Percentiles rank a stretch among this genome's conserved stretches.
Conservation (phyloP, 2,113 vertebrate species). For the Thamnaconus septentrionalis region DNA sequence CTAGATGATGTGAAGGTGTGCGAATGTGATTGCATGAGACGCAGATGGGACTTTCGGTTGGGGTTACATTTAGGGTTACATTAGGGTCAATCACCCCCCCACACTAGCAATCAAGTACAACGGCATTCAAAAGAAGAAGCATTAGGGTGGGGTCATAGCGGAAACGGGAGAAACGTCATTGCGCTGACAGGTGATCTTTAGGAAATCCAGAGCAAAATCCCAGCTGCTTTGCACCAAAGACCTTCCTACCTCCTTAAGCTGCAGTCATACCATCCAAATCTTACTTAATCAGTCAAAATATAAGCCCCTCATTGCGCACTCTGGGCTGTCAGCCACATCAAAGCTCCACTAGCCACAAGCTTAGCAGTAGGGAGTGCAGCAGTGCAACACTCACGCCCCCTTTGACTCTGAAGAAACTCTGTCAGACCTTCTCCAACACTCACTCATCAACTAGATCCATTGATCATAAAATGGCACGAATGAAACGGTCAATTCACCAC, state of each 20-base stretch:
- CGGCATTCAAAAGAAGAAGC: no score
- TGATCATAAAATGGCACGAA: conserved; percentile 21
- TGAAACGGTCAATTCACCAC: conserved; percentile 31
- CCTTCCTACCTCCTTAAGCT: conserved; percentile 29
- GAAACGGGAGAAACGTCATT: background rate
- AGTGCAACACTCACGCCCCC: background rate
- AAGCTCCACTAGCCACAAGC: conserved; percentile 32
- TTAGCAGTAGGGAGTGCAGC: conserved; percentile 1
- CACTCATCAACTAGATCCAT: conserved; percentile 12
- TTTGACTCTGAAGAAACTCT: conserved; percentile 6
- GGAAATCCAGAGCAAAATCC: conserved; percentile 32
- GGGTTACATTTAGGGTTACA: no score
- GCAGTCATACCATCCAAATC: conserved; percentile 22
- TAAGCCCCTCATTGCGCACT: conserved; percentile 32
- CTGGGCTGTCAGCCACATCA: conserved; percentile 38
- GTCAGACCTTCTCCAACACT: conserved; percentile 25
- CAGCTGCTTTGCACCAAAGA: conserved; percentile 31
- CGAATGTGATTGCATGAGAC: no score
- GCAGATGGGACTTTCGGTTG: no score
- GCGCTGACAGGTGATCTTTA: conserved; percentile 26
- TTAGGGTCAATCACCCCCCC: no score
- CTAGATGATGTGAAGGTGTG: no score
- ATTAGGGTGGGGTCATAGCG: background rate
- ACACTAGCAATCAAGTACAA: no score
- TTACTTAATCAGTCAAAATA: conserved; percentile 43